Evolutionary conservation across 1,140 invertebrate species (phyloP).

Genomic region (Neocloeon triangulifer): DNA sequence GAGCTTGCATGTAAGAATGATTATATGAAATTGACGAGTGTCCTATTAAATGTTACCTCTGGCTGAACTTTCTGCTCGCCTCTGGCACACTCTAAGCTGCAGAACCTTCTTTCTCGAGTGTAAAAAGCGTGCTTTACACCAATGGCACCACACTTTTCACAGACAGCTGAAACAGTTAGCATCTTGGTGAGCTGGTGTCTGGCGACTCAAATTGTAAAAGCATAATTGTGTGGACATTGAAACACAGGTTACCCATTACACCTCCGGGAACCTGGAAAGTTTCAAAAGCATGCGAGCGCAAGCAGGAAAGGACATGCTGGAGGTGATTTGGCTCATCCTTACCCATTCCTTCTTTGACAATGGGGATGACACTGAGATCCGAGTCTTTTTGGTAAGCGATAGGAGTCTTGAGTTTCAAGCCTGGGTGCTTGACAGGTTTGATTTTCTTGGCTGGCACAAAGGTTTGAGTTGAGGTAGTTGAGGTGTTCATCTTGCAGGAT

Average conservation of each 20-base stretch:
- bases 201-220: no score
- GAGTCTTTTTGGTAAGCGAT: constrained; percentile 59
- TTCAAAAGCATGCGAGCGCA: not conserved
- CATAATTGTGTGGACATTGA: constrained; percentile 2
- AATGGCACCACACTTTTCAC: constrained; percentile 70
- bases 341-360: constrained; percentile 66
- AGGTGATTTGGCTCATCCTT: constrained; percentile 12
- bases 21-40: no score
- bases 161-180: constrained; percentile 40
- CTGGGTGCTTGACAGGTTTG: constrained; percentile 50
- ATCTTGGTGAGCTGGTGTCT: no score
- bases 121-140: constrained; percentile 79
- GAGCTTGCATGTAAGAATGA: no score
- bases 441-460: constrained; percentile 32
- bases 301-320: not conserved
- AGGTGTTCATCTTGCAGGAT: no score
- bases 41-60: no score
- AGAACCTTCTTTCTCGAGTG: constrained; percentile 58
- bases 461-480: constrained; percentile 8
- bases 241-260: no score
- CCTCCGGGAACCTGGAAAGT: no score
- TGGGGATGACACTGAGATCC: constrained; percentile 52
- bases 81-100: constrained; percentile 49
- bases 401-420: constrained; percentile 48
- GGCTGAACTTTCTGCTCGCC: constrained; percentile 14